Conservation (phyloP, 2,113 vertebrate species). For the Ammodramus savannarum region DNA sequence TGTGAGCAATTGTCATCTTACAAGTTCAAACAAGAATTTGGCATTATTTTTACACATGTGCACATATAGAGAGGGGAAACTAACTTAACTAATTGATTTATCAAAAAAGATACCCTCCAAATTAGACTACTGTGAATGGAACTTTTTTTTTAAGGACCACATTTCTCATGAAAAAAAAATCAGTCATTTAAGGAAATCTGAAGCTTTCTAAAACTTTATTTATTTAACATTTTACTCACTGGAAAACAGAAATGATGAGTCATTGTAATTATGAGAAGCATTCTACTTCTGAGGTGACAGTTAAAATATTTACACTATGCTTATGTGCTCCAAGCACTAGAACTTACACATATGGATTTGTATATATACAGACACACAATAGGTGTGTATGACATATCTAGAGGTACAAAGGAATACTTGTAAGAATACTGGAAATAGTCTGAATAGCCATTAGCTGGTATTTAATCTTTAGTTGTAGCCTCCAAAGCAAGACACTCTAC, state of each 20-base stretch:
- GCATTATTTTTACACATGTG: slow-evolving; percentile 41
- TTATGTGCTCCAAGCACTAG: background rate
- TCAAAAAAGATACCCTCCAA: background rate
- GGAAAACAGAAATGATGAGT: background rate
- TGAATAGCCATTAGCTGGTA: slow-evolving; percentile 27
- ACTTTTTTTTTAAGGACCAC: background rate
- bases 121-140: background rate
- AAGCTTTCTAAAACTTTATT: background rate
- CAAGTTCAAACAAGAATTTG: slow-evolving; percentile 66
- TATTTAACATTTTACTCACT: background rate
- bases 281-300: background rate
- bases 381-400: background rate
- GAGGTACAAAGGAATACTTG: background rate
- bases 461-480: slow-evolving; percentile 38
- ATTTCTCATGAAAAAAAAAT: background rate
- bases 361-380: background rate
- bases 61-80: background rate
- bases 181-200: background rate
- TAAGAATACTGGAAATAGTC: slow-evolving; percentile 25
- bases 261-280: slow-evolving; percentile 9
- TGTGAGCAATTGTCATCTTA: slow-evolving; percentile 50
- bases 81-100: background rate
- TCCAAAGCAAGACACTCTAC: slow-evolving; percentile 28
- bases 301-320: background rate
- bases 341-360: background rate